These are phyloP conservation scores for Pollimyrus isidori DNA, from an alignment of 2,113 vertebrate genomes.

Conservation along the genomic window DNA sequence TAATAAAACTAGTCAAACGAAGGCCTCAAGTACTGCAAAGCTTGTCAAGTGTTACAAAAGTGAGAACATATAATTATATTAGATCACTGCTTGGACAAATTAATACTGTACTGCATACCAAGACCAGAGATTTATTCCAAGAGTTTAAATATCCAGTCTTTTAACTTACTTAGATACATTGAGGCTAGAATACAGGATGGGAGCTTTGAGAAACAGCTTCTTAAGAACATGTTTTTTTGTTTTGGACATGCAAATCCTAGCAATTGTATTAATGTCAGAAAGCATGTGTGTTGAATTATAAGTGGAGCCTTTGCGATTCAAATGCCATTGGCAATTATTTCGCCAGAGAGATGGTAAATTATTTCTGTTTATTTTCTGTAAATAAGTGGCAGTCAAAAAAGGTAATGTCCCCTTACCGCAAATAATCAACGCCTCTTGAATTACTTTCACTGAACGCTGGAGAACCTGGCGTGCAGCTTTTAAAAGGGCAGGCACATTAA, in stretches of 20 bases:
- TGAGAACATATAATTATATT: not conserved
- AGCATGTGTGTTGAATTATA: not conserved
- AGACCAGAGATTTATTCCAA: not conserved
- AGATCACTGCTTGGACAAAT: not conserved
- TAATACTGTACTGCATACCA: not conserved
- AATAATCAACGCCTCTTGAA: slow-evolving; percentile 9
- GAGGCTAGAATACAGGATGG: not conserved
- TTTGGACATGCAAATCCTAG: not conserved
- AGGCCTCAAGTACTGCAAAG: not conserved
- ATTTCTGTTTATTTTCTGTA: slow-evolving; percentile 16
- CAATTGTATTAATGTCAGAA: slow-evolving; percentile 15
- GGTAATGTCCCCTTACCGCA: slow-evolving; percentile 7
- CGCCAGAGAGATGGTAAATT: slow-evolving; percentile 1
- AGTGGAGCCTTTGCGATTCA: not conserved
- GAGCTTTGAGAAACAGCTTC: not conserved
- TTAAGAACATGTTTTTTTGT: not conserved
- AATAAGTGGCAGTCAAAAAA: slow-evolving; percentile 1
- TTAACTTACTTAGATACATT: not conserved
- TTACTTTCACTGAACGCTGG: slow-evolving; percentile 5
- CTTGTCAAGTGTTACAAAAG: not conserved
- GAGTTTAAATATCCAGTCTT: not conserved
- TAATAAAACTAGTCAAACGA: not conserved
- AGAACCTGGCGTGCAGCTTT: not conserved
- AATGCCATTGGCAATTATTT: slow-evolving; percentile 23
- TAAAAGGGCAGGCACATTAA: not conserved